A percentile compares a stretch with the other conserved stretches of the same genome.
These are phyloP conservation scores for Ips typographus DNA, from an alignment of 1,140 invertebrate genomes.

Conservation along the genomic window DNA sequence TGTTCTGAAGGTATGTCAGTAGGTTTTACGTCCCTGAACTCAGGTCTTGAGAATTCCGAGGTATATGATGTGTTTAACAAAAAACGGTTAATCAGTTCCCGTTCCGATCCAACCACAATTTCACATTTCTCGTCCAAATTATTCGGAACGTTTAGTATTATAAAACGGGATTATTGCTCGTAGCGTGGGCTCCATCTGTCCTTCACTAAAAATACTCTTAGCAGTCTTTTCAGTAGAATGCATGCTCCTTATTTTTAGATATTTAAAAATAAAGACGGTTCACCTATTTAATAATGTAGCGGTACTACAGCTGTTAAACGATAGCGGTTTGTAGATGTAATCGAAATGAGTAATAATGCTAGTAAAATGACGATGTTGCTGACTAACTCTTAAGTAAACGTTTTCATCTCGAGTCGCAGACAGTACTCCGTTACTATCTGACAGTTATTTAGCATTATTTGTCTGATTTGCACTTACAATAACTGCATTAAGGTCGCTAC, in stretches of 20 bases:
- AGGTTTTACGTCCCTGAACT: too few species aligned
- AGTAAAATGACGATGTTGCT: conserved; percentile 12
- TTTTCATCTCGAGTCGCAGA: conserved; percentile 9
- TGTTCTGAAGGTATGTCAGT: too few species aligned
- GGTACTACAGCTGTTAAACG: conserved; percentile 24
- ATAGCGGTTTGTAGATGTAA: conserved; percentile 9
- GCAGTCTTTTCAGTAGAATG: conserved; percentile 24
- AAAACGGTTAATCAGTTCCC: neutral
- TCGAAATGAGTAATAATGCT: conserved; percentile 19
- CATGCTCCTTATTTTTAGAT: conserved; percentile 25
- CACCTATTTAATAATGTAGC: conserved; percentile 26
- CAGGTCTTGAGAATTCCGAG: too few species aligned
- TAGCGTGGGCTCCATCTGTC: conserved; percentile 20
- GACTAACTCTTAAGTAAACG: conserved; percentile 20
- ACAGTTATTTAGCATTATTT: conserved; percentile 1
- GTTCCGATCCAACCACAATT: conserved; percentile 1
- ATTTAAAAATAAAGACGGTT: conserved; percentile 27
- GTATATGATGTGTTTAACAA: too few species aligned
- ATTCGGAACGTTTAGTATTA: conserved; percentile 9
- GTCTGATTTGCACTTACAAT: neutral
- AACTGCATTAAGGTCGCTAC: neutral
- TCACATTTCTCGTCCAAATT: neutral
- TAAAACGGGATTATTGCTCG: conserved; percentile 20
- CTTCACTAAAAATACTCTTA: conserved; percentile 20
- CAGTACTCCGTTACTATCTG: conserved; percentile 10